Percentiles rank a stretch among this genome's conserved stretches.
Conservation (phyloP, 2,797 vertebrate species). For the Sebastes variabilis region DNA sequence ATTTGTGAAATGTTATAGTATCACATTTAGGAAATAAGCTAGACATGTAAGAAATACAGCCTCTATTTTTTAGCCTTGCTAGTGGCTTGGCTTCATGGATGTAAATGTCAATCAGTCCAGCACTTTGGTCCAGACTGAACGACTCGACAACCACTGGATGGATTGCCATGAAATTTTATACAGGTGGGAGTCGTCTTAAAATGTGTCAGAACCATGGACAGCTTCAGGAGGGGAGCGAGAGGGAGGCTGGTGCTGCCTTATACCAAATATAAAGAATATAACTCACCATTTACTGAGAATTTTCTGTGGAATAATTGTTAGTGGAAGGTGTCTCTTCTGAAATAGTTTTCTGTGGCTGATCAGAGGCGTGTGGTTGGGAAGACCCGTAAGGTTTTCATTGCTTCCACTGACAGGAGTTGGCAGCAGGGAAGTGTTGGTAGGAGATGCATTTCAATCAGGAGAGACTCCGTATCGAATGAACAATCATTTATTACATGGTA, state of each 20-base stretch:
- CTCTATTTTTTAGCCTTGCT: neutral
- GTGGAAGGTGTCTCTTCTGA: neutral
- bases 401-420: neutral
- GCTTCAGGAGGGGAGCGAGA: neutral
- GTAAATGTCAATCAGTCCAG: neutral
- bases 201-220: neutral
- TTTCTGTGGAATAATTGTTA: neutral
- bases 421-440: neutral
- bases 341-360: neutral
- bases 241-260: neutral
- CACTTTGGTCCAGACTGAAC: neutral
- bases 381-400: neutral
- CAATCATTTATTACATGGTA: no score
- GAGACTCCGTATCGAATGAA: no score
- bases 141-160: neutral
- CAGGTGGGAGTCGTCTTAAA: neutral
- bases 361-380: neutral
- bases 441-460: neutral
- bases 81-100: neutral
- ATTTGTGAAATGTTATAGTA: neutral
- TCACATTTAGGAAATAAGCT: neutral
- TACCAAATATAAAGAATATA: neutral
- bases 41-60: neutral
- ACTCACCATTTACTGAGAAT: neutral
- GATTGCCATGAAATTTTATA: neutral